These are phyloP conservation scores for Acronicta aceris DNA, from an alignment of 2,888 invertebrate species.

Conservation along the genomic window DNA sequence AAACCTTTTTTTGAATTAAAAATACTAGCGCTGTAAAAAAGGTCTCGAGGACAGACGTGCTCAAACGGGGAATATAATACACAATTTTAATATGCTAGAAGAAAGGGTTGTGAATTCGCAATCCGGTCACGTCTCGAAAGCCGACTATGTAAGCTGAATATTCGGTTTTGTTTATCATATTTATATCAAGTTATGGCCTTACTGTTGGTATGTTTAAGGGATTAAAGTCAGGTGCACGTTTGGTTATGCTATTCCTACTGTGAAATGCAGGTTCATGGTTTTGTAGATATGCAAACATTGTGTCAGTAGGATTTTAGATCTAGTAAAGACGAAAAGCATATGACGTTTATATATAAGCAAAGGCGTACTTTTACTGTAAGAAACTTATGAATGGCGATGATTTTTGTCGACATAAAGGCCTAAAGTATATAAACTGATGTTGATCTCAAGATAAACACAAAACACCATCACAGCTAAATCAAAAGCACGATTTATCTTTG, in stretches of 20 bases:
- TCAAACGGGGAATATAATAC: slow-evolving; percentile 9
- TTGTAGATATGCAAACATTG: too few species aligned
- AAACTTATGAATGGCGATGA: too few species aligned
- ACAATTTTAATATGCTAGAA: slow-evolving; percentile 15
- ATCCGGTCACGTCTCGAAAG: slow-evolving; percentile 45
- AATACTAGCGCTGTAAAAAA: background rate
- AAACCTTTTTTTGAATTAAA: background rate
- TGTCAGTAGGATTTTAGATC: too few species aligned
- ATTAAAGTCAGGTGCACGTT: slow-evolving; percentile 4
- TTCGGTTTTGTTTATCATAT: slow-evolving; percentile 36
- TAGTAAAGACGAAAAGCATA: too few species aligned
- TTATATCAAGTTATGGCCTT: slow-evolving; percentile 40
- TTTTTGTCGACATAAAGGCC: background rate
- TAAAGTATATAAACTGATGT: background rate
- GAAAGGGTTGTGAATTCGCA: slow-evolving; percentile 36
- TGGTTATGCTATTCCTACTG: too few species aligned
- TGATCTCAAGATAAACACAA: too few species aligned
- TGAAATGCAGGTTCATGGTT: too few species aligned
- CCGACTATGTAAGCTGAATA: slow-evolving; percentile 43
- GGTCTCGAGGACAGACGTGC: slow-evolving; percentile 7
- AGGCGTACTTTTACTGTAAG: background rate
- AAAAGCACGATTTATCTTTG: slow-evolving; percentile 8
- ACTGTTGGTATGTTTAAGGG: slow-evolving; percentile 18
- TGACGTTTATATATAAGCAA: background rate
- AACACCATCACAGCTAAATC: background rate